Evolutionary conservation across 2,888 invertebrate species (phyloP).

Genomic region (Eupithecia vulgata): DNA sequence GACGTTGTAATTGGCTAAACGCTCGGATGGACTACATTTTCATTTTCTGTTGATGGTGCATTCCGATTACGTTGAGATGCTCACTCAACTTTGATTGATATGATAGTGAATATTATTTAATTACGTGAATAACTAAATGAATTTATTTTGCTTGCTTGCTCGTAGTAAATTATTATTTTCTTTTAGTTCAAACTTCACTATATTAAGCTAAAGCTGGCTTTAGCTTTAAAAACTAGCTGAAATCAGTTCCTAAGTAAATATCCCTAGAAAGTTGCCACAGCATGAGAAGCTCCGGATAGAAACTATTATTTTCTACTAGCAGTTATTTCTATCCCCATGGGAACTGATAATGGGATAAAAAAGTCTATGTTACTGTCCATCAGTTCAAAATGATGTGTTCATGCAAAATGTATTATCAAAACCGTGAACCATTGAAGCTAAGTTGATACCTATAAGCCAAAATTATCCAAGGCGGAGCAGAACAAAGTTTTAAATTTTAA

Average conservation of each 20-base stretch:
- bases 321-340: too few species aligned
- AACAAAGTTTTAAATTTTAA: constrained; percentile 61
- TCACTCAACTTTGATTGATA: constrained; percentile 39
- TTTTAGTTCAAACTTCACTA: too few species aligned
- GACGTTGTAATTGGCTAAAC: constrained; percentile 60
- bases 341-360: too few species aligned
- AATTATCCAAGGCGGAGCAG: constrained; percentile 44
- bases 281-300: too few species aligned
- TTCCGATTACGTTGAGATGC: constrained; percentile 46
- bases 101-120: constrained; percentile 7
- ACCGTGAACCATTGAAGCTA: constrained; percentile 18
- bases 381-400: too few species aligned
- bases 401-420: constrained; percentile 11
- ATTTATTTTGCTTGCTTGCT: not conserved
- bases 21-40: constrained; percentile 61
- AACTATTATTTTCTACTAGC: too few species aligned
- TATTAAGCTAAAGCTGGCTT: too few species aligned
- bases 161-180: not conserved
- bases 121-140: not conserved
- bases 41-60: constrained; percentile 54
- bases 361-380: too few species aligned
- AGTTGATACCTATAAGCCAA: constrained; percentile 25
- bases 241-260: too few species aligned
- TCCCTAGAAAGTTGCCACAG: too few species aligned
- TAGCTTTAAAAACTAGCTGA: too few species aligned